These are phyloP conservation scores for Ganaspis sp. DNA, from an alignment of 1,140 invertebrate genomes.

Conservation along the genomic window DNA sequence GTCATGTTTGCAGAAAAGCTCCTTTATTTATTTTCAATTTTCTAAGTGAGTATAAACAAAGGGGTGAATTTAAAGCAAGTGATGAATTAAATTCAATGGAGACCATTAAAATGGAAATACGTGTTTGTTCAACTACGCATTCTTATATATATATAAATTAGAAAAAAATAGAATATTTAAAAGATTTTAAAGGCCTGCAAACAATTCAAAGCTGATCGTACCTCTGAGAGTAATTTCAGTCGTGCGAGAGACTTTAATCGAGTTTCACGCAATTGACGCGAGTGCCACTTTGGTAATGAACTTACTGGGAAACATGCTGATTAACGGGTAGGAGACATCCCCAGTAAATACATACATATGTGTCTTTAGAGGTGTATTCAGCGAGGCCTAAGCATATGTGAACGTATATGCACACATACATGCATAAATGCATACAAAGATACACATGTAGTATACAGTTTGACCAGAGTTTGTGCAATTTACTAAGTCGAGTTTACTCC, in stretches of 20 bases:
- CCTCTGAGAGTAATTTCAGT: constrained; percentile 50
- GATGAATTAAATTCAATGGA: constrained; percentile 1
- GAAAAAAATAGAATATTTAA: neutral
- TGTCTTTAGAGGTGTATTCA: constrained; percentile 10
- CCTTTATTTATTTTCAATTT: constrained; percentile 11
- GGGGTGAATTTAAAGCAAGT: neutral
- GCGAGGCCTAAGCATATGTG: neutral
- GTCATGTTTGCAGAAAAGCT: neutral
- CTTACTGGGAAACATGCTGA: constrained; percentile 61
- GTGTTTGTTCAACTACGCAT: neutral
- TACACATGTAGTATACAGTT: neutral
- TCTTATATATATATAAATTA: neutral
- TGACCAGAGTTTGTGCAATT: constrained; percentile 23
- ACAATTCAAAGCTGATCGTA: constrained; percentile 24
- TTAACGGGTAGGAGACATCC: constrained; percentile 55
- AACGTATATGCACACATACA: neutral
- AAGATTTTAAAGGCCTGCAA: neutral
- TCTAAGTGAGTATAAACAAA: constrained; percentile 6
- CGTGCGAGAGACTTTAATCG: constrained; percentile 53
- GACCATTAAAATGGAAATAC: neutral
- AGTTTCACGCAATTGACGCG: constrained; percentile 62
- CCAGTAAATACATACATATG: constrained; percentile 46
- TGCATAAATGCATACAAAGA: neutral
- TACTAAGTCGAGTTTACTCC: neutral
- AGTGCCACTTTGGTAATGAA: constrained; percentile 63